These are phyloP conservation scores for Zaprionus capensis DNA, from an alignment of 1,140 invertebrate genomes.

Conservation along the genomic window DNA sequence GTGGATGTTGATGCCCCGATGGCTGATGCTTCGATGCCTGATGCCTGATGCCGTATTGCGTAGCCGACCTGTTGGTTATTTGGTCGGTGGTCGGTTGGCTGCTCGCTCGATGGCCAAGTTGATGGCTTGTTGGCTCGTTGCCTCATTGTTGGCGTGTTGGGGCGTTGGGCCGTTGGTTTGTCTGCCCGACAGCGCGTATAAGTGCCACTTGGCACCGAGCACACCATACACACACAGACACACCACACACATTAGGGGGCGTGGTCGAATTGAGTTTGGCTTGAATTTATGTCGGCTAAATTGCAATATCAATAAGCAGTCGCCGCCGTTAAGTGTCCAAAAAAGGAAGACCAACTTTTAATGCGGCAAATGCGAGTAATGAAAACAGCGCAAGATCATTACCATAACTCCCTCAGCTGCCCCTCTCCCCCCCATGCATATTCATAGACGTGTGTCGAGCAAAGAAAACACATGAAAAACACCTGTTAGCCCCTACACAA, in stretches of 20 bases:
- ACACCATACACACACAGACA: background rate
- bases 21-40: background rate
- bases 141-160: background rate
- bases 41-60: slow-evolving; percentile 27
- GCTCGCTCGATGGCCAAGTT: background rate
- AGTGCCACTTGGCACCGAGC: slow-evolving; percentile 25
- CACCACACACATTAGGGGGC: background rate
- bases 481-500: slow-evolving; percentile 7
- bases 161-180: background rate
- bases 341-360: slow-evolving; percentile 15
- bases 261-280: slow-evolving; percentile 15
- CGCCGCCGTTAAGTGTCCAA: slow-evolving; percentile 17
- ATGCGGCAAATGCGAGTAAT: slow-evolving; percentile 37
- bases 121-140: slow-evolving; percentile 1
- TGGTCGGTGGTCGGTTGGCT: slow-evolving; percentile 9
- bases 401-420: background rate
- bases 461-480: slow-evolving; percentile 16
- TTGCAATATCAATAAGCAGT: slow-evolving; percentile 72
- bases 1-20: background rate
- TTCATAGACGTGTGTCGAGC: background rate
- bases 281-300: slow-evolving; percentile 66
- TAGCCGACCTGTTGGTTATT: slow-evolving; percentile 44
- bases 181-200: slow-evolving; percentile 25
- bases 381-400: slow-evolving; percentile 10
- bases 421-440: slow-evolving; percentile 5